phyloP scores from a whole-genome alignment of 2,113 vertebrate species.

The Kryptolebias marmoratus region DNA sequence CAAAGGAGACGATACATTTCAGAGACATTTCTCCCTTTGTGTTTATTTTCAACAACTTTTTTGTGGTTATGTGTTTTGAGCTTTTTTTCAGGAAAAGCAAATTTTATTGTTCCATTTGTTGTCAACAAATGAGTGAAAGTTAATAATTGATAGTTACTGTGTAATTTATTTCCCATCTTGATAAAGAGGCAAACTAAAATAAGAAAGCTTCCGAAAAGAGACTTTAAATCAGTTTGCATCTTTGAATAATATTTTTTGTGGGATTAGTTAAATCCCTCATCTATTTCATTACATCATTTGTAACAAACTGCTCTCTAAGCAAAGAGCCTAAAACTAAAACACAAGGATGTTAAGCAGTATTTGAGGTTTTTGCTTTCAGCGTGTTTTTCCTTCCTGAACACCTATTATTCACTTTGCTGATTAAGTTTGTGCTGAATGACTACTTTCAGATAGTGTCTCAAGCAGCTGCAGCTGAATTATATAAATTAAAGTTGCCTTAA shows the following conservation, averaged over 20 bases:
- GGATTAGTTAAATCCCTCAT: not conserved
- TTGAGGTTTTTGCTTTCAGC: not conserved
- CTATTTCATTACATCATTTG: not conserved
- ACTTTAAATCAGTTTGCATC: not conserved
- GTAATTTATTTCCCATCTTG: not conserved
- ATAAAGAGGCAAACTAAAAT: not conserved
- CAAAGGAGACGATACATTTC: too few relatives aligned
- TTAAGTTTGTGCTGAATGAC: not conserved
- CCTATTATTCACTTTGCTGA: constrained; percentile 7
- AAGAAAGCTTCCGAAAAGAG: not conserved
- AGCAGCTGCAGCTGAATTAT: not conserved
- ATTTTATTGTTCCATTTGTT: too few relatives aligned
- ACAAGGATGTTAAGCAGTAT: not conserved
- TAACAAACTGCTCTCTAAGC: not conserved
- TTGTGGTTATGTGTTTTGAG: too few relatives aligned
- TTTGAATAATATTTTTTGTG: not conserved
- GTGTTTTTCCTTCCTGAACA: not conserved
- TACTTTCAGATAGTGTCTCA: constrained; percentile 1
- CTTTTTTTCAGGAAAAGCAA: too few relatives aligned
- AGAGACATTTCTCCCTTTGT: too few relatives aligned
- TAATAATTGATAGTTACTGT: too few relatives aligned
- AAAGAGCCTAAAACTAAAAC: not conserved
- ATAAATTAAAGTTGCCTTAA: not conserved
- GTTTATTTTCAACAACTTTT: too few relatives aligned
- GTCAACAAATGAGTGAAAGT: too few relatives aligned